Base-by-base conservation (phyloP, 2,888 invertebrate genomes). In the Trissolcus brochymenae region DNA sequence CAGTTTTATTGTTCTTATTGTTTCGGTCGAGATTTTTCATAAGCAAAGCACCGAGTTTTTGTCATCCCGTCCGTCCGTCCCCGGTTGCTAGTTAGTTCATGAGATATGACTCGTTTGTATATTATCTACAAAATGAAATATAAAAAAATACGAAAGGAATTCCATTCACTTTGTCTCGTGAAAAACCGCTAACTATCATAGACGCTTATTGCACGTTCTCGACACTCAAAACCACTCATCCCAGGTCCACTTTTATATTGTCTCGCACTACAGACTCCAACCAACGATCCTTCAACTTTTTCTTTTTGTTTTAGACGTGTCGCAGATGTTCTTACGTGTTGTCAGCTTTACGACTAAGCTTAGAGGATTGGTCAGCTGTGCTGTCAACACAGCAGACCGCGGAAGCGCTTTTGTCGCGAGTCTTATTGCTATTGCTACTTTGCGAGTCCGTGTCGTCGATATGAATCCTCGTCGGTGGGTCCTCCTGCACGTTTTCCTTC, bases 361-460 rank as follows among this genome's bases (percentile, higher is more conserved):
- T 72, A 9, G 71, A 71, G 46, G 78, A 72, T 51, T 70, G 70
- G 40, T 76, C 71, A 16, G 68, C 75, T 50, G 60, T 59, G 6
- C 62, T 62, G 70, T 70, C 76, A 56, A 54, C 67, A 59, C 49
- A 54, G 49, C 35, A 61, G 11, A 53, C 55, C n/a, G 19, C 41
- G 2, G 66, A 71, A 46, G 56, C 61, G 16, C 54, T 61, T 68
- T 70, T 73, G 13, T 73, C 74, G 13, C 71, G 66, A 4, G 55
- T 59, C 35, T 75, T 71, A 49, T 64, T 76, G 43, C 71, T 76
- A 66, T 79, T 81, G 64, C 84, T 85, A 65, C 85, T 84, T 62
- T 81, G 80, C 14, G 85, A 85, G 57, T 85, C 85, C 6, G 83
- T 81, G 35, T 87, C 87, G 74, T 87, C 87, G 19, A 85, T 85